Percentiles rank a stretch among this genome's conserved stretches.
Conservation (phyloP, 2,888 invertebrate genomes). For the Nasonia oneida region DNA sequence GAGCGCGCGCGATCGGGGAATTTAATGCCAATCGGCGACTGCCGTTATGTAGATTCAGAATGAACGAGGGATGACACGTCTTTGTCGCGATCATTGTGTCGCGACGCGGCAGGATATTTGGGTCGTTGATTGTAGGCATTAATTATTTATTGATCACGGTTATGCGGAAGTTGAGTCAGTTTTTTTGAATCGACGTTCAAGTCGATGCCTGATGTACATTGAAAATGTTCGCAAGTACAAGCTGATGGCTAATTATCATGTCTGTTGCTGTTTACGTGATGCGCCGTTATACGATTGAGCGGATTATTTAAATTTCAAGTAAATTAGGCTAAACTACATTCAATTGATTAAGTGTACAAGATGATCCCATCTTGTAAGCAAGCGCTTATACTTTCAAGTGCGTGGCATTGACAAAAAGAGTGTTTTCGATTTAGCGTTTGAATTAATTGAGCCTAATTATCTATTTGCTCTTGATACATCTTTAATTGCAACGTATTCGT, state of each 20-base stretch:
- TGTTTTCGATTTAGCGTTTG: slow-evolving; percentile 16
- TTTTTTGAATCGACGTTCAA: not conserved
- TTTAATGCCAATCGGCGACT: not conserved
- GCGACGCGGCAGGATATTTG: not conserved
- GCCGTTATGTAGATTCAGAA: not conserved
- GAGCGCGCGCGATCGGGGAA: not conserved
- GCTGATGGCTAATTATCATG: not conserved
- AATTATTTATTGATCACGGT: not conserved
- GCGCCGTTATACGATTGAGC: slow-evolving; percentile 34
- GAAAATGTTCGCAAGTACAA: not conserved
- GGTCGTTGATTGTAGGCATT: not conserved
- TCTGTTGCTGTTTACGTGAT: slow-evolving; percentile 6
- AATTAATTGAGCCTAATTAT: slow-evolving; percentile 30
- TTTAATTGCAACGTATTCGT: not conserved
- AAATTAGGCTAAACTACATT: slow-evolving; percentile 53
- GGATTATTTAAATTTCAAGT: slow-evolving; percentile 53
- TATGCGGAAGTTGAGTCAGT: not conserved
- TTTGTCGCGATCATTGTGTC: not conserved
- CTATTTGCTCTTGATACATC: not conserved
- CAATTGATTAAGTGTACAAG: slow-evolving; percentile 55
- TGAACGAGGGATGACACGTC: not conserved
- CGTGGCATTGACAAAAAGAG: slow-evolving; percentile 22
- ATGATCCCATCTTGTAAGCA: slow-evolving; percentile 25
- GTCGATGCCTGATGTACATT: too few relatives aligned
- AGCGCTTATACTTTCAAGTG: slow-evolving; percentile 1